A percentile compares a stretch with the other conserved stretches of the same genome.
phyloP scores from a whole-genome alignment of 2,888 invertebrate genomes.

The Drosophila kanekoi region DNA sequence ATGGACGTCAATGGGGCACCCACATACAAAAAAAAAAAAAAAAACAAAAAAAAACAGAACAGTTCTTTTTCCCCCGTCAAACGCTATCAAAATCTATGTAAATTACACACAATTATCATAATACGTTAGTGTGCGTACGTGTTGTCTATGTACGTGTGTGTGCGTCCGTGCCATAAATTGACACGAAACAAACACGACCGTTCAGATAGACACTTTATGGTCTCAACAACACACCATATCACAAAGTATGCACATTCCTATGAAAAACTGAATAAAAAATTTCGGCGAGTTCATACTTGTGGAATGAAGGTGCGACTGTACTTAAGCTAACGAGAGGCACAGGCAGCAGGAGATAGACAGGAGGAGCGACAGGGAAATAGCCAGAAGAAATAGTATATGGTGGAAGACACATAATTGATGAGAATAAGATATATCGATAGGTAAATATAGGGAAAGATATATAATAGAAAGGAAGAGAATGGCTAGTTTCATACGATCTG shows the following conservation, averaged over 20 bases:
- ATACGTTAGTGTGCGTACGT: slow-evolving; percentile 43
- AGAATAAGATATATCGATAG: no score
- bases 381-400: background rate
- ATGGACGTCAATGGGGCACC: slow-evolving; percentile 67
- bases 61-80: slow-evolving; percentile 39
- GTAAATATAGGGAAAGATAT: background rate
- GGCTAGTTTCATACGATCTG: no score
- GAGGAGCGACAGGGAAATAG: background rate
- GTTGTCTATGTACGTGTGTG: slow-evolving; percentile 27
- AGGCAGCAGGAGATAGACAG: background rate
- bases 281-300: background rate
- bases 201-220: slow-evolving; percentile 59
- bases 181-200: slow-evolving; percentile 58
- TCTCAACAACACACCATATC: slow-evolving; percentile 45
- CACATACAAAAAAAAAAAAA: slow-evolving; percentile 35
- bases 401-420: background rate
- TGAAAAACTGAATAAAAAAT: background rate
- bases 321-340: background rate
- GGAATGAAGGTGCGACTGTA: slow-evolving; percentile 1
- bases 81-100: slow-evolving; percentile 73
- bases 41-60: slow-evolving; percentile 12
- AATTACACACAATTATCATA: slow-evolving; percentile 75
- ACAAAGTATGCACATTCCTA: slow-evolving; percentile 18
- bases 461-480: background rate
- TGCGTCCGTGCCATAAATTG: slow-evolving; percentile 53